Base-by-base conservation (phyloP, 2,888 invertebrate species). In the Drosophila vallismaia region DNA sequence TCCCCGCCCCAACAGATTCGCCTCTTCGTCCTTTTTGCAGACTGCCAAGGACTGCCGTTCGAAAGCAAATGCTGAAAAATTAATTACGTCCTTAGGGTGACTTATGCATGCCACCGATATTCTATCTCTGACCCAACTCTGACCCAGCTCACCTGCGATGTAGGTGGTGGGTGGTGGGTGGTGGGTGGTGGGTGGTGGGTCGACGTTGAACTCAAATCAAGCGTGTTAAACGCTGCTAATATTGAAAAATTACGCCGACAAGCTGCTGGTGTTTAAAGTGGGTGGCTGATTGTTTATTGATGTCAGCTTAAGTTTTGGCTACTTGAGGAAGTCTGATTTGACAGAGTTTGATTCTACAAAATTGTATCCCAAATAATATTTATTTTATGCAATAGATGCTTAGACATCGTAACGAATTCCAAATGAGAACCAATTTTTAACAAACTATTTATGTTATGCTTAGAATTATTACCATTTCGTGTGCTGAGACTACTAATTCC, bases 1-100 rank as follows among this genome's bases (percentile, higher is more conserved):
- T 42, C 26, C 12, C 10, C 50, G 26, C 9, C 33, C 45, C 44
- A 19, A 1, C 19, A 19, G n/a, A n/a, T n/a, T n/a, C n/a, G n/a
- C n/a, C n/a, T n/a, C 19, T 31, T 3, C 4, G 36, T 36, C 7
- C 42, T n/a, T 33, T 49, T 51, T 49, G 56, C 29, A 19, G 48
- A n/a, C 40, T 28, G 53, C 53, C 28, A 33, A 44, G 50, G 62
- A 51, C 55, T 67, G 51, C 55, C 68, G 57, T 45, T 49, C 55
- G 56, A 70, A 68, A 78, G 77, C 81, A 83, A 86, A 89, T 89
- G 79, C 81, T 89, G 86, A 89, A 90, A 91, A 90, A 89, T 91
- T 91, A 89, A 91, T 90, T 89, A 89, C 83, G 86, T 89, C 90
- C 90, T 90, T 76, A 77, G 89, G 91, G 89, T 77, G 78, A 81